A percentile compares a stretch with the other conserved stretches of the same genome.
phyloP scores from a whole-genome alignment of 1,140 invertebrate species.

The Aphaenogaster floridana region DNA sequence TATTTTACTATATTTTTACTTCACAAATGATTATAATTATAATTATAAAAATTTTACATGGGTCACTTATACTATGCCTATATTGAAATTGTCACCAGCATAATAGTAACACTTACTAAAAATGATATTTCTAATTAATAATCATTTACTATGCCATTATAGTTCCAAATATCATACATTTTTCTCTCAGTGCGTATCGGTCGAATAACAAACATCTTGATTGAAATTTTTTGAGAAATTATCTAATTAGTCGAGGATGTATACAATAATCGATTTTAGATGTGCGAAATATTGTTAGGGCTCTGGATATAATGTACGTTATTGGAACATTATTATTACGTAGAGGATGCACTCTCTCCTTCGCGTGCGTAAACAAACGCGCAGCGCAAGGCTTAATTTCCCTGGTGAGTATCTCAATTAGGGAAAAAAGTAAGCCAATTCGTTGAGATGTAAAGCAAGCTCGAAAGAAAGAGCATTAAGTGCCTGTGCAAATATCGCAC shows the following conservation, averaged over 20 bases:
- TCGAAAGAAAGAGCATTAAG: slow-evolving; percentile 15
- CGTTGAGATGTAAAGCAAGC: slow-evolving; percentile 13
- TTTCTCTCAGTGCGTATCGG: not conserved
- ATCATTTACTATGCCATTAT: too few relatives aligned
- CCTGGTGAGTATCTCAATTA: not conserved
- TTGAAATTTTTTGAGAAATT: not conserved
- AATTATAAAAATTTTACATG: too few relatives aligned
- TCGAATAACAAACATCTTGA: not conserved
- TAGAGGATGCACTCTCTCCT: not conserved
- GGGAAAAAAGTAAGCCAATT: slow-evolving; percentile 24
- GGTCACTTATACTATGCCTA: too few relatives aligned
- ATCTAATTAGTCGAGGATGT: not conserved
- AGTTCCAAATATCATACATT: too few relatives aligned
- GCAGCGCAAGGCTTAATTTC: slow-evolving; percentile 6
- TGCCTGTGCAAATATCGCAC: slow-evolving; percentile 61
- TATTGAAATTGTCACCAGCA: too few relatives aligned
- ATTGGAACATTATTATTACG: slow-evolving; percentile 6
- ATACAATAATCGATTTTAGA: not conserved
- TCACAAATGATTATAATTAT: too few relatives aligned
- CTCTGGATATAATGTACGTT: not conserved
- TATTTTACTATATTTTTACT: too few relatives aligned
- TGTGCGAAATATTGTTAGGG: not conserved
- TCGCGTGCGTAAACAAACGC: not conserved
- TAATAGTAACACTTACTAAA: too few relatives aligned
- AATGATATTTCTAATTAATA: too few relatives aligned